Base-by-base conservation (phyloP, 1,140 invertebrate genomes). In the Zaprionus vittiger region DNA sequence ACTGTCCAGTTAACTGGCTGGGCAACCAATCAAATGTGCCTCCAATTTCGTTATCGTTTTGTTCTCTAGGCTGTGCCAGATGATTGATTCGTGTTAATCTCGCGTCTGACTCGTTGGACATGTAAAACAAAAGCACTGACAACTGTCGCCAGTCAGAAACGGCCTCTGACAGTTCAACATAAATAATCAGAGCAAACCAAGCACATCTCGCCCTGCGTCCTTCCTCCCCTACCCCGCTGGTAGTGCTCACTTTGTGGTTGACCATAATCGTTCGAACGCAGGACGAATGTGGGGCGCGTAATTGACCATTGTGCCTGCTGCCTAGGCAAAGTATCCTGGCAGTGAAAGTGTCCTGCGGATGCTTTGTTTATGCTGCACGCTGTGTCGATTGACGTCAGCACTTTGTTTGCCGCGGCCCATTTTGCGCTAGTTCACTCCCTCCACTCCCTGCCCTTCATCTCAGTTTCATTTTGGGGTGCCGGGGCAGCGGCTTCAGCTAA, bases 331-430 rank as follows among this genome's bases (percentile, higher is more conserved):
- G 61, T 37, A 34, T 66, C 12, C 60, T 57, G 20, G 52, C 34
- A 38, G 38, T 38, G 47, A 20, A 56, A 56, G 37, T 59, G 47
- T 57, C 17, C 59, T 63, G 52, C 41, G 22, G 56, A 62, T 57
- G 57, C 55, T 67, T 31, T 64, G 67, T 20, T 47, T 63, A 38
- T 55, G 24, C 12, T 24, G 7, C 15, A 34, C 24, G 17, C 37
- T 68, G 57, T 37, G 44, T 55, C 62, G 34, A 65, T 41, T 65
- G 82, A 81, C 63, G 82, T 85, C 82, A 85, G 66, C 81, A 70
- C 38, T 66, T 80, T 76, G 70, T 64, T 64, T 37, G 22, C 5
- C 9, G 20, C 17, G 20, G 73, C 54, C 22, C 55, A 12, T 34
- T 56, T 56, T 44, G 4, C 22, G 9, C 34, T 20, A 17, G n/a